These are phyloP conservation scores for Agrotis puta DNA, from an alignment of 2,888 invertebrate species.

Conservation along the genomic window DNA sequence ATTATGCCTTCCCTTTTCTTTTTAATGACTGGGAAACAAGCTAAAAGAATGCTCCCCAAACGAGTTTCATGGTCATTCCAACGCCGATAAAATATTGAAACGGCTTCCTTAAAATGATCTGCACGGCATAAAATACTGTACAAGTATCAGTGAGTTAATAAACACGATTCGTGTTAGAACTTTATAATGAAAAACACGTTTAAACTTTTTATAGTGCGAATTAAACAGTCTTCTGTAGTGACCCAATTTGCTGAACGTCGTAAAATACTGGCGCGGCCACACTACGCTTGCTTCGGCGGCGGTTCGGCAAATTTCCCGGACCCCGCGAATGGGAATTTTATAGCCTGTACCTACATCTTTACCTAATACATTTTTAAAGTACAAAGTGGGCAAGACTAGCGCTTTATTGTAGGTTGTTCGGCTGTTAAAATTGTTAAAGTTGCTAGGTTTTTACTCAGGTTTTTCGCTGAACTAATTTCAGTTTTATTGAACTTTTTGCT, in stretches of 20 bases:
- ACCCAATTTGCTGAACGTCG: slow-evolving; percentile 70
- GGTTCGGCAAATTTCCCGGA: slow-evolving; percentile 63
- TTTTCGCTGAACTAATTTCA: slow-evolving; percentile 41
- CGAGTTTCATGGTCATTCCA: slow-evolving; percentile 18
- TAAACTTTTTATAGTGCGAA: slow-evolving; percentile 62
- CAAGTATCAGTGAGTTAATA: slow-evolving; percentile 42
- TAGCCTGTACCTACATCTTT: slow-evolving; percentile 65
- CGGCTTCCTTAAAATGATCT: slow-evolving; percentile 14
- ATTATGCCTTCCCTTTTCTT: neutral
- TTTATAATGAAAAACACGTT: slow-evolving; percentile 59
- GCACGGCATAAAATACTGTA: slow-evolving; percentile 41
- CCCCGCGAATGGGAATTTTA: slow-evolving; percentile 71
- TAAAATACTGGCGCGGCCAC: slow-evolving; percentile 65
- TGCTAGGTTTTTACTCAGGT: slow-evolving; percentile 26
- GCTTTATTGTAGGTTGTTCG: slow-evolving; percentile 39
- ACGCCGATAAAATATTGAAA: slow-evolving; percentile 18
- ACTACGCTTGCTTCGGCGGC: slow-evolving; percentile 32
- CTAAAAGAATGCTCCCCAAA: slow-evolving; percentile 17
- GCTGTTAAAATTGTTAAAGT: slow-evolving; percentile 47
- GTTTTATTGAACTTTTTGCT: slow-evolving; percentile 36
- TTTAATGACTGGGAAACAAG: slow-evolving; percentile 7
- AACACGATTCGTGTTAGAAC: slow-evolving; percentile 47
- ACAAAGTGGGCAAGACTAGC: slow-evolving; percentile 32
- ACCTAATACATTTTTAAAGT: slow-evolving; percentile 62
- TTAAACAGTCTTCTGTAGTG: slow-evolving; percentile 64